Conservation (phyloP, 2,888 invertebrate species). For the Tipula helvola region DNA sequence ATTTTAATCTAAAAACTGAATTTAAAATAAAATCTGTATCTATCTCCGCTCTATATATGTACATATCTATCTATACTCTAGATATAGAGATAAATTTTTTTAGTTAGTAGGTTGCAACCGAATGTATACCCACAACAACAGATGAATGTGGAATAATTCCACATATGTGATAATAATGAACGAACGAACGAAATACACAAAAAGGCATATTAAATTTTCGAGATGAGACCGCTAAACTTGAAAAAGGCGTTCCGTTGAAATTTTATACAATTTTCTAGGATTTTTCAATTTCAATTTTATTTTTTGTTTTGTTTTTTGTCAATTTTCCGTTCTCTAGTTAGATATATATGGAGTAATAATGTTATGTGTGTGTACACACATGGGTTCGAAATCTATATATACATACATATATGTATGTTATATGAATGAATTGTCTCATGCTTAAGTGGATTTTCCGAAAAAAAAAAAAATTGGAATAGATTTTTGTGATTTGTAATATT, state of each 20-base stretch:
- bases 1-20: neutral
- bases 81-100: neutral
- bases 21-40: neutral
- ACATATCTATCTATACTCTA: neutral
- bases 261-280: constrained; percentile 4
- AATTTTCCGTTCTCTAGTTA: neutral
- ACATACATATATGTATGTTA: no score
- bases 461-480: neutral
- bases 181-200: neutral
- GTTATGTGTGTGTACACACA: neutral
- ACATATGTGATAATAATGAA: neutral
- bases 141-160: neutral
- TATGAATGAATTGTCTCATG: neutral
- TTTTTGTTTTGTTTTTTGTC: neutral
- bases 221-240: constrained; percentile 4
- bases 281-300: neutral
- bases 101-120: neutral
- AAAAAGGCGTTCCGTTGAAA: neutral
- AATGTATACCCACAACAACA: neutral
- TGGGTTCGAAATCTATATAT: neutral
- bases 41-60: neutral
- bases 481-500: neutral
- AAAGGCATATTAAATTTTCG: neutral
- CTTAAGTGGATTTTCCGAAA: neutral
- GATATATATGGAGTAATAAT: neutral